A percentile compares a stretch with the other conserved stretches of the same genome.
These are phyloP conservation scores for Mormyrus hasselquistii DNA, from an alignment of 2,797 vertebrate genomes.

Conservation along the genomic window DNA sequence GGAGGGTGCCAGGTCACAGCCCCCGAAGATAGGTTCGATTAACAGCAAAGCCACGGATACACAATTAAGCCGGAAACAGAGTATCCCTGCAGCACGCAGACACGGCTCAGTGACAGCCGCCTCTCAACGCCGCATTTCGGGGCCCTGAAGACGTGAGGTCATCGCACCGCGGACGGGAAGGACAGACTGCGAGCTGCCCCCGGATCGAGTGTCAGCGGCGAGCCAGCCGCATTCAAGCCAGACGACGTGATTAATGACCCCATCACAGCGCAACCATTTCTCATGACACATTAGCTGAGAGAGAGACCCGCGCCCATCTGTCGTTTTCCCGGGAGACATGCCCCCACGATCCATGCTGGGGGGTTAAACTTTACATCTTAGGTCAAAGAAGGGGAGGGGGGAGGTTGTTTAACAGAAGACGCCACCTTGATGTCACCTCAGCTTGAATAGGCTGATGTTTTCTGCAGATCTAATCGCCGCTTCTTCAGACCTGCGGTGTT, in stretches of 20 bases:
- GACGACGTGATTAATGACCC: slow-evolving; percentile 90
- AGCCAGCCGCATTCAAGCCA: slow-evolving; percentile 78
- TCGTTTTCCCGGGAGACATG: slow-evolving; percentile 53
- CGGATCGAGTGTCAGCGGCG: slow-evolving; percentile 72
- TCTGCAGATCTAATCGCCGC: background rate
- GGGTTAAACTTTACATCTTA: background rate
- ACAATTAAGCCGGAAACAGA: background rate
- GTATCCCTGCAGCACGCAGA: slow-evolving; percentile 36
- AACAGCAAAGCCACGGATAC: background rate
- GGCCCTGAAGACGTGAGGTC: slow-evolving; percentile 32
- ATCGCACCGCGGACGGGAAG: slow-evolving; percentile 39
- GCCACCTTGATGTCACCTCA: background rate
- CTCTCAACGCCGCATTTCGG: background rate
- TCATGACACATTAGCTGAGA: slow-evolving; percentile 72
- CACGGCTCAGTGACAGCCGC: background rate
- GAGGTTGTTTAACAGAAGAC: background rate
- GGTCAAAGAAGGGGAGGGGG: slow-evolving; percentile 8
- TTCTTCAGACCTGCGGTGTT: background rate
- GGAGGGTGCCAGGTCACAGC: background rate
- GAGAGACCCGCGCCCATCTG: slow-evolving; percentile 64
- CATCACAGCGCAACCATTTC: slow-evolving; percentile 64
- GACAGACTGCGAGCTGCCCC: slow-evolving; percentile 49
- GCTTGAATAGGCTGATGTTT: background rate
- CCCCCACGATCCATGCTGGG: slow-evolving; percentile 33
- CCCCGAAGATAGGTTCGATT: background rate